These are phyloP conservation scores for Tachystola acroxantha DNA, from an alignment of 2,888 invertebrate genomes.

Conservation along the genomic window DNA sequence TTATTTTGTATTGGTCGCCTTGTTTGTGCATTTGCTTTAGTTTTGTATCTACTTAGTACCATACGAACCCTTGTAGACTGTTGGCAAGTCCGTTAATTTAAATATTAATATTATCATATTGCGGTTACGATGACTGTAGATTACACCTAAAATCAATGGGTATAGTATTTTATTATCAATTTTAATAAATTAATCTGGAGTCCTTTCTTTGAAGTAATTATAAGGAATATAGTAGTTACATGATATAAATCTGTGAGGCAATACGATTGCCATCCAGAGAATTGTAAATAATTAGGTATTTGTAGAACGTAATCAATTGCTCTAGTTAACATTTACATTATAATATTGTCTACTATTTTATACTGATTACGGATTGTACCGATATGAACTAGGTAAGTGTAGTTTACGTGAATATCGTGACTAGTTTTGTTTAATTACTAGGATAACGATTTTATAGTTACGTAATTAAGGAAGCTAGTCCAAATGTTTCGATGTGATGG, in stretches of 20 bases:
- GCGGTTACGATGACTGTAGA: too few species aligned
- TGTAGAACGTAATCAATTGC: slow-evolving; percentile 28
- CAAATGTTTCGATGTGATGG: slow-evolving; percentile 72
- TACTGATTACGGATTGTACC: slow-evolving; percentile 43
- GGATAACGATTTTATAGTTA: slow-evolving; percentile 56
- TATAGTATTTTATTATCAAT: slow-evolving; percentile 32
- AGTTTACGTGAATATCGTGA: slow-evolving; percentile 53
- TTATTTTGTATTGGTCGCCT: slow-evolving; percentile 54
- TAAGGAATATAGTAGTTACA: slow-evolving; percentile 1
- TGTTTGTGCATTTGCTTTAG: slow-evolving; percentile 74
- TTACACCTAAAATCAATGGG: slow-evolving; percentile 18
- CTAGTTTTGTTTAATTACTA: slow-evolving; percentile 75
- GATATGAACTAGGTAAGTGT: slow-evolving; percentile 44
- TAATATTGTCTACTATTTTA: slow-evolving; percentile 47
- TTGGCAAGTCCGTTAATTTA: not conserved
- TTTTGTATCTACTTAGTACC: slow-evolving; percentile 39
- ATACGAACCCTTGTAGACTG: slow-evolving; percentile 15
- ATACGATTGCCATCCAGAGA: slow-evolving; percentile 24
- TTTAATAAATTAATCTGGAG: slow-evolving; percentile 26
- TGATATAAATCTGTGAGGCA: slow-evolving; percentile 9
- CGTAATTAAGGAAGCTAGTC: slow-evolving; percentile 76
- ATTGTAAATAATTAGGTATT: slow-evolving; percentile 56
- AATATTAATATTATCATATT: not conserved
- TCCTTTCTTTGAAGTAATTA: slow-evolving; percentile 19
- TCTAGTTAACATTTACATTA: slow-evolving; percentile 29